Percentiles rank a stretch among this genome's conserved stretches.
These are phyloP conservation scores for Drosophila algonquin DNA, from an alignment of 2,888 invertebrate species.

Conservation along the genomic window DNA sequence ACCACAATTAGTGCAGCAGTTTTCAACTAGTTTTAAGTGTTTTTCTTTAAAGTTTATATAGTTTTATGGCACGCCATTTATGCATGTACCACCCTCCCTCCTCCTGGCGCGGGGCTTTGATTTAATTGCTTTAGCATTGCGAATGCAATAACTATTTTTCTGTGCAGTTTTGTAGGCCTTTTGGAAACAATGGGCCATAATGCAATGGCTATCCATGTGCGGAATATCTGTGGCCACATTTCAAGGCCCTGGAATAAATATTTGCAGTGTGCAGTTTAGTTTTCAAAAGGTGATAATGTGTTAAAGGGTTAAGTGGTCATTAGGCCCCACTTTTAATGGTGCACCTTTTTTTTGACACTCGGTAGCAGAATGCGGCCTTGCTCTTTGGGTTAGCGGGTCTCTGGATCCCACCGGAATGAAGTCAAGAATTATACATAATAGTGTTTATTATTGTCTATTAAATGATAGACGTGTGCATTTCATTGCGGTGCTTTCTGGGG, in stretches of 20 bases:
- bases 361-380: constrained; percentile 25
- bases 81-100: constrained; percentile 16
- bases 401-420: constrained; percentile 13
- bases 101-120: constrained; percentile 39
- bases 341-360: constrained; percentile 60
- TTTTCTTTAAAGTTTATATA: constrained; percentile 50
- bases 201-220: constrained; percentile 22
- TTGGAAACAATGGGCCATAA: constrained; percentile 18
- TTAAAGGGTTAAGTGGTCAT: constrained; percentile 54
- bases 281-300: constrained; percentile 19
- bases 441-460: background rate
- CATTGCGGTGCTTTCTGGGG: background rate
- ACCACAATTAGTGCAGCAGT: constrained; percentile 55
- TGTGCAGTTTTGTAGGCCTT: constrained; percentile 20
- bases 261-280: constrained; percentile 23
- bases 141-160: constrained; percentile 32
- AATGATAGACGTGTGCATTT: constrained; percentile 5
- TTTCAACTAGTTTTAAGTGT: constrained; percentile 35
- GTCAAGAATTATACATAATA: background rate
- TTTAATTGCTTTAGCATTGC: constrained; percentile 67
- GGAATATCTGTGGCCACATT: constrained; percentile 15
- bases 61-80: constrained; percentile 63
- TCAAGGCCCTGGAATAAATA: constrained; percentile 51
- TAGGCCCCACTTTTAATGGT: constrained; percentile 47
- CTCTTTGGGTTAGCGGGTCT: background rate